These are phyloP conservation scores for Antheraea mylitta DNA, from an alignment of 1,140 invertebrate genomes.

Conservation along the genomic window DNA sequence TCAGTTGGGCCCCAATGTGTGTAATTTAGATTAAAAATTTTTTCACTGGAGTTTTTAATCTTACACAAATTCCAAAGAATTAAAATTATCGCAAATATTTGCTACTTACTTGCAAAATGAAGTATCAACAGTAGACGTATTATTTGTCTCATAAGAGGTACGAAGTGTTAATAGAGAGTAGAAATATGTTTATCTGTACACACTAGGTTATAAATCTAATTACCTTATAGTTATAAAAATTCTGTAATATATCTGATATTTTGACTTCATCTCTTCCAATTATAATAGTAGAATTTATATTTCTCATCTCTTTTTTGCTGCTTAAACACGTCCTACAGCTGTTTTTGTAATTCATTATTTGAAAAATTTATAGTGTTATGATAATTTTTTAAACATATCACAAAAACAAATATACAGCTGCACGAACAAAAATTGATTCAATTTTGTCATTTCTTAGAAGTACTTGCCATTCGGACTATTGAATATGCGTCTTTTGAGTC, in stretches of 20 bases:
- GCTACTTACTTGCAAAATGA: neutral
- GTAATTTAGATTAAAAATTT: no score
- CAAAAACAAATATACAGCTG: neutral
- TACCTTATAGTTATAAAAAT: conserved; percentile 67
- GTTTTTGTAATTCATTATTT: conserved; percentile 27
- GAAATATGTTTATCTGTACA: neutral
- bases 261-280: conserved; percentile 48
- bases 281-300: conserved; percentile 45
- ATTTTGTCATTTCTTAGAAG: neutral
- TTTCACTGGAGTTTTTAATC: no score
- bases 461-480: no score
- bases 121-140: neutral
- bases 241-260: conserved; percentile 56
- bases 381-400: neutral
- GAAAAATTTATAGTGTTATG: neutral
- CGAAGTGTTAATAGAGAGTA: neutral
- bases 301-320: conserved; percentile 58
- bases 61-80: no score
- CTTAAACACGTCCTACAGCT: conserved; percentile 60
- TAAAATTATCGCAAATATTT: neutral
- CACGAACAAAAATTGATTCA: neutral
- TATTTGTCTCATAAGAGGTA: neutral
- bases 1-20: no score
- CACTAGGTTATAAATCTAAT: neutral
- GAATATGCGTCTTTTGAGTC: no score